Evolutionary conservation across 2,797 vertebrate species (phyloP), one percentile per base, ranked within the genome.

Genomic region (Chrysocyon brachyurus): DNA sequence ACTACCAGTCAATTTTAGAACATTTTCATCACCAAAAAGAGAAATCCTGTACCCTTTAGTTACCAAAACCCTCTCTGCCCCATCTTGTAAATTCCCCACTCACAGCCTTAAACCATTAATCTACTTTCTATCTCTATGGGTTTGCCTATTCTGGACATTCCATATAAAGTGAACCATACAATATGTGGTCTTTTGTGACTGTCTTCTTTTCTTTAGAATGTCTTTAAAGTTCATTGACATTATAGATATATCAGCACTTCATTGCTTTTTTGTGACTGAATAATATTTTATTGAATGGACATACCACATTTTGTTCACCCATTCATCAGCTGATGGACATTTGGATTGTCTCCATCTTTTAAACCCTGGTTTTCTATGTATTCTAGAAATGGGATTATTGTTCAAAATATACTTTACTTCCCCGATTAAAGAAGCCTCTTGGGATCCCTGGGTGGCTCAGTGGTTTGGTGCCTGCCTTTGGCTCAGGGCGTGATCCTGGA

Each of bases 301-400:
- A 79, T 54, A 61, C 28, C 49, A 59, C n/a, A 81, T 66, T 87
- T 86, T 57, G 19, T 72, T 77, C 64, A 57, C 73, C 40, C 14
- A 66, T 52, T 79, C 81, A 79, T 54, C 31, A 77, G 31, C 2
- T 86, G 63, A 92, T 28, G 61, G 22, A 46, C 33, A 88, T 68
- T 59, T 90, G 26, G 40, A 61, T 66, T 88, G n/a, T 91, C 87
- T 72, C 73, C 4, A 81, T 81, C 7, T 16, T 91, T 68, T 54
- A 93, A 64, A 85, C 9, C 19, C 46, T 73, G 3, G 12, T 46
- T 79, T 75, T 61, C 79, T 9, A 68, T 24, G 92, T 93, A 85
- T 94, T 79, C 49, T 94, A 95, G 46, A 94, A 72, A 79, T 26
- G 21, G 54, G 26, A 28, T 31, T 95, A 36, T 84, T 54, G 64